A percentile compares a stretch with the other conserved stretches of the same genome.
phyloP scores from a whole-genome alignment of 2,888 invertebrate species.

The Melanophora roralis region DNA sequence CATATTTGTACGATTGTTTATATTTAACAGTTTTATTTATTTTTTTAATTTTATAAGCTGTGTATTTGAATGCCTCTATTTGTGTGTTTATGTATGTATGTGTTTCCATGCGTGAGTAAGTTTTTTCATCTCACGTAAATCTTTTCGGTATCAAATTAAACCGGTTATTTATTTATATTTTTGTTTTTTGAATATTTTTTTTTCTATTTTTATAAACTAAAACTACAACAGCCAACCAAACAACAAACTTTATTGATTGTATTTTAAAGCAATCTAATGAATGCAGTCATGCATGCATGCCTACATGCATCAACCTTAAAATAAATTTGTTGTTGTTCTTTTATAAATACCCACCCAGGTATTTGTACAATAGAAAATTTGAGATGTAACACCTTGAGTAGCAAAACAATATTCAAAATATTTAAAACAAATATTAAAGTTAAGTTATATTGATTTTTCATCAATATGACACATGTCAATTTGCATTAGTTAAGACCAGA shows the following conservation, averaged over 20 bases:
- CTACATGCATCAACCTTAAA: constrained; percentile 1
- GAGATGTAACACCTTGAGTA: constrained; percentile 37
- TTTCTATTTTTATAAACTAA: not conserved
- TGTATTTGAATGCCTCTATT: not conserved
- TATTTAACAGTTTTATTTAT: too few relatives aligned
- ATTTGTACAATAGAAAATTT: not conserved
- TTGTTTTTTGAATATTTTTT: not conserved
- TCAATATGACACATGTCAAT: constrained; percentile 6
- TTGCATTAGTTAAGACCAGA: not conserved
- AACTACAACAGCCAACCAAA: not conserved
- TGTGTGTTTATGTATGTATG: not conserved
- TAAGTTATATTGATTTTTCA: not conserved
- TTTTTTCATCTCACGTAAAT: not conserved
- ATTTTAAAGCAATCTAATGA: not conserved
- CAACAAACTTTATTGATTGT: constrained; percentile 1
- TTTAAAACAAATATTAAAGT: not conserved
- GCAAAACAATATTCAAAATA: not conserved
- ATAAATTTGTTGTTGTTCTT: constrained; percentile 5
- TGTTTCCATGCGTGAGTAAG: not conserved
- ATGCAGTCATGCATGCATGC: constrained; percentile 32
- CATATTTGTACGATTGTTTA: too few relatives aligned
- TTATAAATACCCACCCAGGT: not conserved
- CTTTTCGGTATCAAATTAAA: not conserved
- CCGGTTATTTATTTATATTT: not conserved
- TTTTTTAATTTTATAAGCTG: not conserved